A percentile compares a stretch with the other conserved stretches of the same genome.
phyloP scores from a whole-genome alignment of 2,888 invertebrate species.

The Drosophila bunnanda region DNA sequence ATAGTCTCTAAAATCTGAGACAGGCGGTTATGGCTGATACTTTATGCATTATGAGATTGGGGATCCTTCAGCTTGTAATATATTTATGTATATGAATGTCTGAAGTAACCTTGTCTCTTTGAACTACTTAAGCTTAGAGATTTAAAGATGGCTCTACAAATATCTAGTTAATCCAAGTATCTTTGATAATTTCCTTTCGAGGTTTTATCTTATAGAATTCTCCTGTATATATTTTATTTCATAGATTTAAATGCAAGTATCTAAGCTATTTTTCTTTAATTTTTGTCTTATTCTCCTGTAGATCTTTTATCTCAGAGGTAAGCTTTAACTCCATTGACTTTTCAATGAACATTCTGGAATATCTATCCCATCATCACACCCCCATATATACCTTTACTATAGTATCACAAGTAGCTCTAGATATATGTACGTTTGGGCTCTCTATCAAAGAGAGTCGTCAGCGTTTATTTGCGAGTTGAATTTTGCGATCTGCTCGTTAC shows the following conservation, averaged over 20 bases:
- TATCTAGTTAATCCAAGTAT: no score
- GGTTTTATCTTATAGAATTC: neutral
- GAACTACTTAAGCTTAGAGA: no score
- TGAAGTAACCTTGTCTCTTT: no score
- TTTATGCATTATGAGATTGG: no score
- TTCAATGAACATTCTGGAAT: neutral
- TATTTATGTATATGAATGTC: no score
- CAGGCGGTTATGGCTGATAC: no score
- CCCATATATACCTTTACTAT: neutral
- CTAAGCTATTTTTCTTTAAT: neutral
- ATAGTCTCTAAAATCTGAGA: no score
- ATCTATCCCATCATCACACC: neutral
- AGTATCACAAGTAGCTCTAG: neutral
- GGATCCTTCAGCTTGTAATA: no score
- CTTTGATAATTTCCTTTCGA: no score
- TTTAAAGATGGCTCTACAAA: no score
- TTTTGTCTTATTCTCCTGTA: neutral
- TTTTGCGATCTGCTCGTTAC: slow-evolving; percentile 27
- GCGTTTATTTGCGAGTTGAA: slow-evolving; percentile 46
- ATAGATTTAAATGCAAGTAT: neutral
- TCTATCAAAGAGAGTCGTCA: slow-evolving; percentile 31
- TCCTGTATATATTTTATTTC: neutral
- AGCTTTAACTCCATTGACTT: neutral
- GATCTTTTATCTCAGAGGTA: neutral
- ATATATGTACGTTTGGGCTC: slow-evolving; percentile 22